Conservation (phyloP, 2,888 invertebrate species). For the Ophion obscuratus region DNA sequence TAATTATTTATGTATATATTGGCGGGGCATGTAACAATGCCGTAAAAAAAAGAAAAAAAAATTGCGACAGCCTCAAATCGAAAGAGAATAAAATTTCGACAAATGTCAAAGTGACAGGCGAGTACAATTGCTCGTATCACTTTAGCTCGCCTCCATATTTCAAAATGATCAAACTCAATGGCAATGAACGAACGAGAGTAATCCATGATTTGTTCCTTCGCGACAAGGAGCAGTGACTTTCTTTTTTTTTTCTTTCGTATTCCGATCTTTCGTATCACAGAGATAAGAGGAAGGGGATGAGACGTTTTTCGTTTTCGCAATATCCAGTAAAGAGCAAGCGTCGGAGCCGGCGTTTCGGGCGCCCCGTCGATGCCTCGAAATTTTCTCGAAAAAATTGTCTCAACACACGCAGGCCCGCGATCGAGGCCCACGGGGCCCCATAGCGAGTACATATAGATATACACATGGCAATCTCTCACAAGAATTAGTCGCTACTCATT, state of each 20-base stretch:
- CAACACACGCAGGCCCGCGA: constrained; percentile 67
- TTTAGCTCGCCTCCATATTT: no score
- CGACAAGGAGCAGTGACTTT: neutral
- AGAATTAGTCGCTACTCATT: constrained; percentile 83
- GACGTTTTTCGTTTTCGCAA: neutral
- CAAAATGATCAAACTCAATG: no score
- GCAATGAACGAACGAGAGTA: neutral
- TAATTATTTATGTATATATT: constrained; percentile 43
- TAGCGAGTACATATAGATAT: constrained; percentile 84
- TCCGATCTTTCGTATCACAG: constrained; percentile 12
- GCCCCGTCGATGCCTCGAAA: constrained; percentile 74
- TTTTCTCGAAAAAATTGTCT: constrained; percentile 57
- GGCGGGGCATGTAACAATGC: constrained; percentile 55
- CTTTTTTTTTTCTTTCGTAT: neutral
- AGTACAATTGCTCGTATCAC: no score
- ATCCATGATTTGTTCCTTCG: neutral
- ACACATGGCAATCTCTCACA: constrained; percentile 84
- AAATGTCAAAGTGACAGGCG: no score
- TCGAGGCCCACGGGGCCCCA: constrained; percentile 77
- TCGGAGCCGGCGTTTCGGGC: constrained; percentile 81
- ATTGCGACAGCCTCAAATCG: neutral
- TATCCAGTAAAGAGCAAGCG: constrained; percentile 69
- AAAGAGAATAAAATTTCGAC: neutral
- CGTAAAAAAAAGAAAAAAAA: neutral
- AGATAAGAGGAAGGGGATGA: constrained; percentile 33